Evolutionary conservation across 2,113 vertebrate species (phyloP), one percentile per base, ranked within the genome.

Genomic region (Pseudorhombus dupliciocellatus): DNA sequence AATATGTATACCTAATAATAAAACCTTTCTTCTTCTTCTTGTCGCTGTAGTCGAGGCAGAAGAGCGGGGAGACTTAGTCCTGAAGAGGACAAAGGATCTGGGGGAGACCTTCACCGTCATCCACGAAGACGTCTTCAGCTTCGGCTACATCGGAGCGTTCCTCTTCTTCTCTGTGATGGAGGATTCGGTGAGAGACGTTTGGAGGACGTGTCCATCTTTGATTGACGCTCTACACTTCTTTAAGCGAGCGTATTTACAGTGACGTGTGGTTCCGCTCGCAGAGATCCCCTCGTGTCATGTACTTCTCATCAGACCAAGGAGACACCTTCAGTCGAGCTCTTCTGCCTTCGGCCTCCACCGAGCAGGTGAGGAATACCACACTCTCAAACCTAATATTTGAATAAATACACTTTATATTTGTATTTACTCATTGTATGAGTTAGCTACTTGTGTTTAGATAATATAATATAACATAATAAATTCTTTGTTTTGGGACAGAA

Each of bases 91-190:
- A 0, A 76, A 76, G 14, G 93, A 95, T 72, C 81, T 94, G 53
- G 94, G 94, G 15, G 84, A 79, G 30, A 93, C 85, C 10, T 94
- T 93, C 80, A 85, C 81, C 65, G 91, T 70, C 2, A 90, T 95
- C 50, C 88, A 92, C 0, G 77, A 91, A 50, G 92, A 93, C 74
- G 85, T 94, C 85, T 94, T 79, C 83, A 92, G 91, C 15, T 95
- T 95, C 0, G 94, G 94, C 54, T 94, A 93, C 83, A 93, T 94
- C 0, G 93, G 94, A 31, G 86, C 90, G 0, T 95, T 94, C 59
- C 87, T 95, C 53, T 94, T 95, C 83, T 93, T 93, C 62, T 95
- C 94, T 0, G 91, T 94, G 70, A 92, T 94, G 90, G 92, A 93
- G 65, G 91, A 92, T 18, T 25, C 75, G 74, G 94, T 95, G 34